These are phyloP conservation scores for Rhabdomys pumilio DNA, from an alignment of 2,797 vertebrate genomes.

Conservation along the genomic window DNA sequence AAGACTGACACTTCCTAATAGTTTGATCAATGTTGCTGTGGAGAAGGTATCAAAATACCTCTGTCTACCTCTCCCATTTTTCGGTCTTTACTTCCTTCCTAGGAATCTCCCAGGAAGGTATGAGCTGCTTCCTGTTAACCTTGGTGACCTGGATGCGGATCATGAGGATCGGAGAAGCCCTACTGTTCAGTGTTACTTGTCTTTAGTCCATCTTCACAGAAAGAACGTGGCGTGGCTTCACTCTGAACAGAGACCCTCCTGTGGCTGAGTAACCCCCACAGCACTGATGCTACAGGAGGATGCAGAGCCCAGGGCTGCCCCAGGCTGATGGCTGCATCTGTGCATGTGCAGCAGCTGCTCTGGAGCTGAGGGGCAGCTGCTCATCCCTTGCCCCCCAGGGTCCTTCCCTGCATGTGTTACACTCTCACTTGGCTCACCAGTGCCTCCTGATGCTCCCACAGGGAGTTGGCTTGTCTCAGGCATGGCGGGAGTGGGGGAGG, in stretches of 20 bases:
- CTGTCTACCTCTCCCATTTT: neutral
- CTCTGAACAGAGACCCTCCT: neutral
- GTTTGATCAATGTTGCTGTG: neutral
- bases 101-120: neutral
- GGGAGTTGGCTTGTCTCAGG: neutral
- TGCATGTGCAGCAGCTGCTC: neutral
- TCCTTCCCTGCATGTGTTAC: slow-evolving; percentile 65
- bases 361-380: slow-evolving; percentile 56
- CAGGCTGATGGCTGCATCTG: neutral
- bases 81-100: neutral
- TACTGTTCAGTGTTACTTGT: neutral
- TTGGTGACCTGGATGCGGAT: neutral
- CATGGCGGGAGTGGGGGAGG: neutral
- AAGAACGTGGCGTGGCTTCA: neutral
- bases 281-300: neutral
- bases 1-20: neutral
- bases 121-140: neutral
- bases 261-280: neutral
- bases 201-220: neutral
- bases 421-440: neutral
- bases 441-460: neutral
- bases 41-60: neutral
- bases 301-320: neutral
- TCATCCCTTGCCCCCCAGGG: rapidly evolving
- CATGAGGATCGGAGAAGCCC: neutral